Evolutionary conservation across 2,888 invertebrate genomes (phyloP), one percentile per base, ranked within the genome.

Genomic region (Bellardia pandia): DNA sequence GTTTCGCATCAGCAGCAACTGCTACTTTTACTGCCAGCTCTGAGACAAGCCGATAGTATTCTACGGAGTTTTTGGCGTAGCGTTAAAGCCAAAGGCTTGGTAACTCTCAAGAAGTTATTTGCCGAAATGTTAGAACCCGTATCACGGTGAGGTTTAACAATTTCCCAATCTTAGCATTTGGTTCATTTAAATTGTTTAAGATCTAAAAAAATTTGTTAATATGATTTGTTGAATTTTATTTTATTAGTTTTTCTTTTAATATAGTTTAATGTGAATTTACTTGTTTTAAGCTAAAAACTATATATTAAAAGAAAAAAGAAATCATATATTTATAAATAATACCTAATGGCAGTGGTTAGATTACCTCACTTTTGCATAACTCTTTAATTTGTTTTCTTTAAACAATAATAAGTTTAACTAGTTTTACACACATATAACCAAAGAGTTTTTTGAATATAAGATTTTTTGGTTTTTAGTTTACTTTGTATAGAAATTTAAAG

Each of bases 51-150:
- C 1, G 98, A 99, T 94, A 96, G 96, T 88, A 96, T 98, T 69
- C 96, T 98, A 90, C 96, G 98, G 74, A 96, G 96, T 91, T 99
- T 98, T 94, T 99, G 99, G 99, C 96, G 96, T 62, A 95, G 95
- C 90, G 96, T 98, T 74, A 97, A 98, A 91, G 96, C 97, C 91
- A 98, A 98, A 89, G 97, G 98, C 6, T 96, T 97, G 92, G 97
- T 98, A 86, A 96, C 96, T 90, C 98, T 99, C 97, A 99, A 99
- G 95, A 99, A 99, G 94, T 95, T 99, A 77, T 98, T 99, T 94
- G 96, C 98, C 69, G 98, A 99, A 95, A 99, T 99, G 99, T 95
- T 99, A 86, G 98, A 98, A 93, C 91, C 92, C 64, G 90, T 92
- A 72, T 90, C 92, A 81, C 92, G 92, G 90, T 92, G 92, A 92